phyloP scores from a whole-genome alignment of 1,140 invertebrate species.

The Ruditapes philippinarum region DNA sequence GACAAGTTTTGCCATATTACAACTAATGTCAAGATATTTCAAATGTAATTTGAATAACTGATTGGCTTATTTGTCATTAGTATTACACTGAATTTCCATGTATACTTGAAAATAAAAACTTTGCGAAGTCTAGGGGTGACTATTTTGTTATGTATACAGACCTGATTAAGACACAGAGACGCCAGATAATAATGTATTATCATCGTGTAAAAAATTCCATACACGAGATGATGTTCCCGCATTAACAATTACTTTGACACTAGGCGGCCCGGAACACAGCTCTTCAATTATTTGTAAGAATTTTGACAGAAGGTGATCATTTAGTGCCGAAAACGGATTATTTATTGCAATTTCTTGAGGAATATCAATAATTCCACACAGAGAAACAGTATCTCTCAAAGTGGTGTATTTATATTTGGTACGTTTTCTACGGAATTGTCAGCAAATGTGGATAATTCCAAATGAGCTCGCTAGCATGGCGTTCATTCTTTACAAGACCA shows the following conservation, averaged over 20 bases:
- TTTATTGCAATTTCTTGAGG: slow-evolving; percentile 65
- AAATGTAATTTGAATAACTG: too few relatives aligned
- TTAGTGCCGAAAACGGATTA: slow-evolving; percentile 65
- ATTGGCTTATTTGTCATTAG: too few relatives aligned
- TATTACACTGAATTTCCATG: too few relatives aligned
- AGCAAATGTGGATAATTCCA: not conserved
- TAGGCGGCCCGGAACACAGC: slow-evolving; percentile 26
- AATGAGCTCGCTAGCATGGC: too few relatives aligned
- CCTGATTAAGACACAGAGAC: not conserved
- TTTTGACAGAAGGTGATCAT: slow-evolving; percentile 67
- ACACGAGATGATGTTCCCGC: slow-evolving; percentile 11
- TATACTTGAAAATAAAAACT: not conserved
- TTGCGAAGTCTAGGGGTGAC: not conserved
- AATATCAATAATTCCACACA: slow-evolving; percentile 63
- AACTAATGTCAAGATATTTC: too few relatives aligned
- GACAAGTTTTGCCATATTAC: too few relatives aligned
- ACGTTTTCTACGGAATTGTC: slow-evolving; percentile 2
- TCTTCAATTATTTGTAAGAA: slow-evolving; percentile 65
- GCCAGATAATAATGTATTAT: slow-evolving; percentile 13
- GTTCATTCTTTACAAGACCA: too few relatives aligned
- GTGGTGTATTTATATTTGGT: slow-evolving; percentile 23
- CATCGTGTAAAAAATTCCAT: slow-evolving; percentile 42
- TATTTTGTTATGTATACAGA: slow-evolving; percentile 4
- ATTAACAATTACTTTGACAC: slow-evolving; percentile 52
- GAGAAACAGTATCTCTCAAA: slow-evolving; percentile 9